A percentile compares a stretch with the other conserved stretches of the same genome.
Evolutionary conservation across 1,140 invertebrate genomes (phyloP).

Genomic region (Apis mellifera): DNA sequence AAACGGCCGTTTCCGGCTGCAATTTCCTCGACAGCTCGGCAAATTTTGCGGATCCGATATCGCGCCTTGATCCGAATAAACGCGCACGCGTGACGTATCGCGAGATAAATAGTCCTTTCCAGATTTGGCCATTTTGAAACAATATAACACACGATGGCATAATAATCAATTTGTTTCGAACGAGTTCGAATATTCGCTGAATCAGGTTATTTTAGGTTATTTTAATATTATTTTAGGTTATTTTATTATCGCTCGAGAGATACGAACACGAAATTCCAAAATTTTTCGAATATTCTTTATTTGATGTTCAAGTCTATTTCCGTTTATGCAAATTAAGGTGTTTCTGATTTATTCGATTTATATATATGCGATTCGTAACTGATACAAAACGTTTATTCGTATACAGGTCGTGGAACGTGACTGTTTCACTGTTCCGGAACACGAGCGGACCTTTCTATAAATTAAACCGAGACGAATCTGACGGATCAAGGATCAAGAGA

Average conservation of each 20-base stretch:
- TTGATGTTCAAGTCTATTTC: not conserved
- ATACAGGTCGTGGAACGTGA: not conserved
- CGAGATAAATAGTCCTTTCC: not conserved
- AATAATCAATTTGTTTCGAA: not conserved
- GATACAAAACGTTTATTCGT: constrained; percentile 6
- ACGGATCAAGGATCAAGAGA: constrained; percentile 50
- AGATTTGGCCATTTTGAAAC: too few relatives aligned
- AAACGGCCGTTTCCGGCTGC: constrained; percentile 58
- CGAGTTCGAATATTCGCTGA: too few relatives aligned
- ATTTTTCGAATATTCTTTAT: too few relatives aligned
- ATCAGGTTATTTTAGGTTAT: too few relatives aligned
- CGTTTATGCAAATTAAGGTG: not conserved
- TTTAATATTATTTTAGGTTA: too few relatives aligned
- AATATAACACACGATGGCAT: too few relatives aligned
- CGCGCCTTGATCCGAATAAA: not conserved
- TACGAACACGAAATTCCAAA: not conserved
- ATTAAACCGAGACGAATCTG: constrained; percentile 47
- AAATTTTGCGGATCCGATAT: constrained; percentile 8
- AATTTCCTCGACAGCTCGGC: not conserved
- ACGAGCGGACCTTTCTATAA: constrained; percentile 50
- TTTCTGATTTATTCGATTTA: constrained; percentile 4
- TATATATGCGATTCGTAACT: not conserved
- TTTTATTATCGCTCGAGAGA: not conserved
- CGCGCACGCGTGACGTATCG: too few relatives aligned
- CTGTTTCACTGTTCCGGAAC: constrained; percentile 23